Conservation (phyloP, 2,113 vertebrate genomes). For the Thunnus maccoyii region DNA sequence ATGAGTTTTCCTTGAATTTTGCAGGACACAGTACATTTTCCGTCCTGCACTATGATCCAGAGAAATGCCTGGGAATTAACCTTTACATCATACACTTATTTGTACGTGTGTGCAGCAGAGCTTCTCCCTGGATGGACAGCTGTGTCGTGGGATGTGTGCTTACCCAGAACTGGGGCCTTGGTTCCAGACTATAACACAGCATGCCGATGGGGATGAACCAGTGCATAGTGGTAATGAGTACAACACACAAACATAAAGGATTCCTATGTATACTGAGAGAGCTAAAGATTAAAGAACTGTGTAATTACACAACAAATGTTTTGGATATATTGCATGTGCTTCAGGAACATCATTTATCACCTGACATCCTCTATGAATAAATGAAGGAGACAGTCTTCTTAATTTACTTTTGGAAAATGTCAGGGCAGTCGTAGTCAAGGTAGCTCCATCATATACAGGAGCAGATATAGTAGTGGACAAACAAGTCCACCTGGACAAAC, state of each 20-base stretch:
- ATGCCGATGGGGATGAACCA: not conserved
- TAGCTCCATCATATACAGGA: no score
- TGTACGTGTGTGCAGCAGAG: conserved; percentile 22
- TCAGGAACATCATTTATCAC: no score
- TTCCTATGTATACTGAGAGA: not conserved
- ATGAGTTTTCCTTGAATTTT: not conserved
- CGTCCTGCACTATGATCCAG: no score
- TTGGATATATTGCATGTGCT: not conserved
- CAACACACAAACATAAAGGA: not conserved
- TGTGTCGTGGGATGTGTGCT: not conserved
- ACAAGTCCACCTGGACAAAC: not conserved
- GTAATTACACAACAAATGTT: not conserved
- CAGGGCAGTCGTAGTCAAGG: not conserved
- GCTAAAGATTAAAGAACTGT: not conserved
- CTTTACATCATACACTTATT: not conserved
- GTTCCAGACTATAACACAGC: not conserved
- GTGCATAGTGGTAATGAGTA: conserved; percentile 16
- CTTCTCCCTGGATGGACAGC: conserved; percentile 5
- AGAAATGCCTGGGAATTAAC: no score
- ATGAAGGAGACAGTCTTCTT: not conserved
- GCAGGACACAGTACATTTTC: not conserved
- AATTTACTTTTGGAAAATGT: not conserved
- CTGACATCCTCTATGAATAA: no score
- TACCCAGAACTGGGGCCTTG: not conserved
- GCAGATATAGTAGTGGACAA: not conserved